Conservation (phyloP, 2,797 vertebrate species). For the Karalla daura region DNA sequence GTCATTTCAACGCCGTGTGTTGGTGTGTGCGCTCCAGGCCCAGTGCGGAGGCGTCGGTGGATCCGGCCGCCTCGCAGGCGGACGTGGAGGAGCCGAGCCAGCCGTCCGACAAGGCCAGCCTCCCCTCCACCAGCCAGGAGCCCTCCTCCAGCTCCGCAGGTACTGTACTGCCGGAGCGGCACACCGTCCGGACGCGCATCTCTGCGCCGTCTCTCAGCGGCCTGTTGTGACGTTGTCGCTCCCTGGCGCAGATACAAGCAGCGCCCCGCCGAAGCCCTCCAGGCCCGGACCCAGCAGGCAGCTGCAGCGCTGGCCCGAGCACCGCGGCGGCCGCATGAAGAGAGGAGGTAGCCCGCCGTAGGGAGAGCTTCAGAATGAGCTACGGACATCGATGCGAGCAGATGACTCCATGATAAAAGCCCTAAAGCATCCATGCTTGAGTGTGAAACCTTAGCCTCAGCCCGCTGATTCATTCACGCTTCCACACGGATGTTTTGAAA, state of each 20-base stretch:
- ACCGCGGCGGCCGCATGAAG: conserved; percentile 89
- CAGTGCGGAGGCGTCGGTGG: conserved; percentile 81
- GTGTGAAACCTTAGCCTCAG: too few species aligned
- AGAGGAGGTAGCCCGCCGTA: conserved; percentile 91
- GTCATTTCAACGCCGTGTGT: background rate
- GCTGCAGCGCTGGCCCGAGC: conserved; percentile 90
- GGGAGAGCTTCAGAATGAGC: too few species aligned
- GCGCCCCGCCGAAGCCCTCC: conserved; percentile 85
- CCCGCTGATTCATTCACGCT: too few species aligned
- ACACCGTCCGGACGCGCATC: too few species aligned
- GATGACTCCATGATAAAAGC: too few species aligned
- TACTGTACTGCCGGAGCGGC: too few species aligned
- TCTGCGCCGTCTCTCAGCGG: too few species aligned
- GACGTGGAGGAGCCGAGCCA: conserved; percentile 90
- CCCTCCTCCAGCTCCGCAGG: conserved; percentile 95
- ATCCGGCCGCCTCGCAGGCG: conserved; percentile 89
- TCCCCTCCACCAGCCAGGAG: conserved; percentile 95
- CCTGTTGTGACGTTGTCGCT: background rate
- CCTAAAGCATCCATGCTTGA: too few species aligned
- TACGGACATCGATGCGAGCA: too few species aligned
- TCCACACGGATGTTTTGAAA: background rate
- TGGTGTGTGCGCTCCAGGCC: conserved; percentile 39
- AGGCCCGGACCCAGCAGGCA: conserved; percentile 88
- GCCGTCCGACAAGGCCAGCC: conserved; percentile 88
- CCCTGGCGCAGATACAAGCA: conserved; percentile 88